These are phyloP conservation scores for Ciconia maguari DNA, from an alignment of 2,113 vertebrate genomes.

Conservation along the genomic window DNA sequence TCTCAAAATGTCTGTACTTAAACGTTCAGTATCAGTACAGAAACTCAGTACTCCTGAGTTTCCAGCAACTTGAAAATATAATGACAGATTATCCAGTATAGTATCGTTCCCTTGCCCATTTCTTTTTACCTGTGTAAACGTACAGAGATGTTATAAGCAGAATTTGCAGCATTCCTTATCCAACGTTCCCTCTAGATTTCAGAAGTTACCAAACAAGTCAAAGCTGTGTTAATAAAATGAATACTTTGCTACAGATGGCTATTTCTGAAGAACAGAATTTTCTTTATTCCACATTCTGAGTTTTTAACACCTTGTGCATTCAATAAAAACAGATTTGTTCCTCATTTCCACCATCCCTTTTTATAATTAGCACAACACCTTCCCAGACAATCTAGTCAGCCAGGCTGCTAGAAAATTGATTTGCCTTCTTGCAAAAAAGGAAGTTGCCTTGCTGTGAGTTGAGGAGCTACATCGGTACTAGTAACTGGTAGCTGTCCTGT, in stretches of 20 bases:
- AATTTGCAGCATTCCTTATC: background rate
- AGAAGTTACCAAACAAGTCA: background rate
- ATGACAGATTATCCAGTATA: background rate
- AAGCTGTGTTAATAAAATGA: background rate
- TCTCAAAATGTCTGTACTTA: background rate
- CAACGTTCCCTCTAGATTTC: background rate
- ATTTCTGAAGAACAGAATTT: background rate
- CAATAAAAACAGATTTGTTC: background rate
- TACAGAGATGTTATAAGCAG: background rate
- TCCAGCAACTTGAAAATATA: background rate
- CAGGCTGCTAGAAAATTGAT: background rate
- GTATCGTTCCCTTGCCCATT: background rate
- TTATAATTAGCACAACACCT: background rate
- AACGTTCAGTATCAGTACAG: rapidly evolving
- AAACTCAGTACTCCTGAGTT: background rate
- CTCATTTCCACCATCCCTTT: background rate
- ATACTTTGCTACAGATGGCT: background rate
- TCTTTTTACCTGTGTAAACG: background rate
- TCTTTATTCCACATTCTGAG: background rate
- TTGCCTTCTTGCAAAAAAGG: background rate
- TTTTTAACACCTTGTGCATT: background rate
- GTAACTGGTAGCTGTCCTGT: background rate
- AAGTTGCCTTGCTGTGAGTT: background rate
- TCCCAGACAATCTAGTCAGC: background rate
- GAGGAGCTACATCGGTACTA: background rate